Conservation (phyloP, 2,113 vertebrate genomes). For the Monopterus albus region DNA sequence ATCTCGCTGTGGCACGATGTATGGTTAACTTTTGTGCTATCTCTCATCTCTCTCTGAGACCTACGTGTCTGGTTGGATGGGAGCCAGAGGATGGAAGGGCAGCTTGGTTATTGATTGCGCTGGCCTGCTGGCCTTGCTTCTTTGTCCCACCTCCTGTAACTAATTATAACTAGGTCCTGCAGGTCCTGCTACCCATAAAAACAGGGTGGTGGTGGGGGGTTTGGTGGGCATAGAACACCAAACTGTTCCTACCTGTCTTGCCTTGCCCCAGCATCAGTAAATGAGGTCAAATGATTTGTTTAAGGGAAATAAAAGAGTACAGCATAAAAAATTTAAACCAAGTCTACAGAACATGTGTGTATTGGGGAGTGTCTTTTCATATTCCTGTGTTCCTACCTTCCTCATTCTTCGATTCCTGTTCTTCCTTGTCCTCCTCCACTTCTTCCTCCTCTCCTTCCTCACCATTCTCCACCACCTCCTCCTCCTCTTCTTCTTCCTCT, state of each 20-base stretch:
- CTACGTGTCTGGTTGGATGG: constrained; percentile 56
- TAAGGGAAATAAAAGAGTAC: constrained; percentile 14
- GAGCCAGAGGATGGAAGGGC: constrained; percentile 70
- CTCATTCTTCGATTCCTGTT: constrained; percentile 53
- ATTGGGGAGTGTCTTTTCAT: neutral
- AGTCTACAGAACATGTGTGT: too few relatives aligned
- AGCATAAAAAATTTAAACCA: too few relatives aligned
- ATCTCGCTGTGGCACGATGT: constrained; percentile 54
- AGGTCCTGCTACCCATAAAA: constrained; percentile 41
- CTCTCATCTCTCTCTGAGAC: constrained; percentile 59
- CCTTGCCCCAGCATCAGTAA: constrained; percentile 29
- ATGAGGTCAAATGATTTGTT: constrained; percentile 36
- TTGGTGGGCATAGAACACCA: too few relatives aligned
- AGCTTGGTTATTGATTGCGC: constrained; percentile 68
- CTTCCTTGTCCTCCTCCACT: constrained; percentile 43
- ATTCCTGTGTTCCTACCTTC: constrained; percentile 62
- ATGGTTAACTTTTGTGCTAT: constrained; percentile 58
- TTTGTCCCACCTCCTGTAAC: constrained; percentile 53
- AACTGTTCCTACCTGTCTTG: constrained; percentile 26
- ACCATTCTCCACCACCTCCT: constrained; percentile 32
- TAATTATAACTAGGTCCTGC: constrained; percentile 66
- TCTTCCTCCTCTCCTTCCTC: constrained; percentile 16
- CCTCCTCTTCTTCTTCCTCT: constrained; percentile 61
- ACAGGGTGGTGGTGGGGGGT: neutral
- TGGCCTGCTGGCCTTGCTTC: constrained; percentile 59